Percentiles rank a stretch among this genome's conserved stretches.
Conservation (phyloP, 2,113 vertebrate genomes). For the Pterocles gutturalis region DNA sequence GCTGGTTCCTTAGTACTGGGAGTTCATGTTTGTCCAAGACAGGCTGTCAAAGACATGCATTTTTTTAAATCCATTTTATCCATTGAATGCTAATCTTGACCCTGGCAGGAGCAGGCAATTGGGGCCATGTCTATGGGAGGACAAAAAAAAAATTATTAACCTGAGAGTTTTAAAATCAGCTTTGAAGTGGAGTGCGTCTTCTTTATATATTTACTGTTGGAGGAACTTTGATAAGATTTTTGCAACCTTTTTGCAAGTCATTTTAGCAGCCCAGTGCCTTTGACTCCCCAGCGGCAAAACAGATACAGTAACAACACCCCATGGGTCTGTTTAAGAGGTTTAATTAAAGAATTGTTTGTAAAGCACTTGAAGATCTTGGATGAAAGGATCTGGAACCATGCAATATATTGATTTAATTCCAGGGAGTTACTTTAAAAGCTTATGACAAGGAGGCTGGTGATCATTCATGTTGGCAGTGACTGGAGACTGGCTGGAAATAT, state of each 20-base stretch:
- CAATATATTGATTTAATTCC: background rate
- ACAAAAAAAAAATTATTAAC: background rate
- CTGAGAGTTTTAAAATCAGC: background rate
- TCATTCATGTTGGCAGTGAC: background rate
- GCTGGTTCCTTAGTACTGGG: background rate
- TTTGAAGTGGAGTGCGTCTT: background rate
- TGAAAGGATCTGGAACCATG: background rate
- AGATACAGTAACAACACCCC: background rate
- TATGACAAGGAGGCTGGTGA: background rate
- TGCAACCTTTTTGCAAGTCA: background rate
- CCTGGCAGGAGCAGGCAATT: fast-evolving
- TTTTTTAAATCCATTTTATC: background rate
- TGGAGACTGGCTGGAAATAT: background rate
- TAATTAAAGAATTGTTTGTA: conserved; percentile 41
- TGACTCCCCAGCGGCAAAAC: background rate
- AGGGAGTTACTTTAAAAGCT: background rate
- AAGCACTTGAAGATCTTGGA: background rate
- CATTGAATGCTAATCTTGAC: background rate
- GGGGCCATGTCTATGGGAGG: background rate
- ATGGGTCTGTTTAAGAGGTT: background rate
- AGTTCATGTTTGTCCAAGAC: background rate
- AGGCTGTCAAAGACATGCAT: background rate
- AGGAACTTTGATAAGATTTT: background rate
- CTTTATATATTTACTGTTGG: background rate
- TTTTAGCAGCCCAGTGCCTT: background rate